A percentile compares a stretch with the other conserved stretches of the same genome.
Evolutionary conservation across 92 coral and sea anemone species (phyloP).

Genomic region (Chrysogorgia sp.): DNA sequence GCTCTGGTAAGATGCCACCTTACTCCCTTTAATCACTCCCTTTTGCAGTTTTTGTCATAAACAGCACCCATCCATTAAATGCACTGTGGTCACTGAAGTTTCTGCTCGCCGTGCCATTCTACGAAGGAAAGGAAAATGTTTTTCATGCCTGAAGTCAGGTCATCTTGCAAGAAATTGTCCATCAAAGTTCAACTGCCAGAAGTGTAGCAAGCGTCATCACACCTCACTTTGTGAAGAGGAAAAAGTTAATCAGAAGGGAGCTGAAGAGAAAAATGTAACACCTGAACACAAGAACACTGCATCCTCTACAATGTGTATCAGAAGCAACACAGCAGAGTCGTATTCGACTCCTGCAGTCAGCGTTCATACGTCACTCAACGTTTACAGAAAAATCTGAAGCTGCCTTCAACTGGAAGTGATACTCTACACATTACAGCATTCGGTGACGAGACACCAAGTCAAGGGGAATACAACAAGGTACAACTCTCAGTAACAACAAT

Average conservation of each 20-base stretch:
- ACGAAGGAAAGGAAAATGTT: conserved; percentile 38
- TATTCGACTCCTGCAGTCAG: conserved; percentile 47
- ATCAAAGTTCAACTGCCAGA: conserved; percentile 32
- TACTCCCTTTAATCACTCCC: not conserved
- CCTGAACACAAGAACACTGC: not conserved
- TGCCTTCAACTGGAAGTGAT: conserved; percentile 22
- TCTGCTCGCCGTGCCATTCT: conserved; percentile 5
- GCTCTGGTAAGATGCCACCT: not conserved
- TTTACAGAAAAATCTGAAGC: not conserved
- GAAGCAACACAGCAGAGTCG: conserved; percentile 35
- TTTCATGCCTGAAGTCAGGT: conserved; percentile 40
- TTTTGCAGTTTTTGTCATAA: conserved; percentile 19
- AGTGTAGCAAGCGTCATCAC: conserved; percentile 36
- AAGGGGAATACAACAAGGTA: conserved; percentile 44
- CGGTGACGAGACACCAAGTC: conserved; percentile 42
- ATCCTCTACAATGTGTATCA: not conserved
- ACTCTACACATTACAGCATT: conserved; percentile 58
- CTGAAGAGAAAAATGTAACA: too few relatives aligned
- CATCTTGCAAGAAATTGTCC: conserved; percentile 35
- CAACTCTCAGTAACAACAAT: conserved; percentile 34
- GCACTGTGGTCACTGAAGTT: conserved; percentile 6
- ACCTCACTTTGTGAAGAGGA: conserved; percentile 23
- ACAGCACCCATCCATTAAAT: conserved; percentile 17
- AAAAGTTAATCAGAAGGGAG: conserved; percentile 5
- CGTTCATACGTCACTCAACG: conserved; percentile 31